Evolutionary conservation across 35 echinoderm and acorn worm species (phyloP).

Genomic region (Stichopus chloronotus): DNA sequence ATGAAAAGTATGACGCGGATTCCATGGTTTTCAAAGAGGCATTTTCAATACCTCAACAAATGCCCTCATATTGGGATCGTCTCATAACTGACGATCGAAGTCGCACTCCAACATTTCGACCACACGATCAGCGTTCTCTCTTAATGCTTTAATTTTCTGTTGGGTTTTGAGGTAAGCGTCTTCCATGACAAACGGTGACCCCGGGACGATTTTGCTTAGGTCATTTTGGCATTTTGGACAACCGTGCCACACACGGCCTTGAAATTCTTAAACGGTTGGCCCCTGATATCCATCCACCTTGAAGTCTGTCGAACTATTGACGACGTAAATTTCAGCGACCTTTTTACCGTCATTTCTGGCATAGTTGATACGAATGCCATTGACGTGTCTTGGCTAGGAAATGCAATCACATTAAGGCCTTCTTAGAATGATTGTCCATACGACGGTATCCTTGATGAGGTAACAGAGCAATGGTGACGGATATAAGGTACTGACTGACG

Average conservation of each 20-base stretch:
- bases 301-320: no score
- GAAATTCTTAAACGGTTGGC: background rate
- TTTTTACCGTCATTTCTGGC: slow-evolving; percentile 17
- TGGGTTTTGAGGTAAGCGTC: slow-evolving; percentile 16
- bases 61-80: background rate
- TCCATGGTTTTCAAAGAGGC: background rate
- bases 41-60: background rate
- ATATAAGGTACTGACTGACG: background rate
- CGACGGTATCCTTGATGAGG: slow-evolving; percentile 1
- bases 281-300: background rate
- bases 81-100: background rate
- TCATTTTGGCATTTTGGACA: slow-evolving; percentile 20
- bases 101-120: slow-evolving; percentile 36
- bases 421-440: slow-evolving; percentile 35
- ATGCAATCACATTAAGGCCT: background rate
- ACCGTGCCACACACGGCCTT: slow-evolving; percentile 33
- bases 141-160: background rate
- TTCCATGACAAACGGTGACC: background rate
- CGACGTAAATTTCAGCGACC: background rate
- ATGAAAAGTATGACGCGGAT: slow-evolving; percentile 63
- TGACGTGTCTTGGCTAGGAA: background rate
- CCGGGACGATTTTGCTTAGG: background rate
- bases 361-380: slow-evolving; percentile 11
- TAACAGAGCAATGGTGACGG: background rate
- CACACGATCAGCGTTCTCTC: background rate